Conservation (phyloP, 2,797 vertebrate genomes). For the Dromococcyx pavoninus region DNA sequence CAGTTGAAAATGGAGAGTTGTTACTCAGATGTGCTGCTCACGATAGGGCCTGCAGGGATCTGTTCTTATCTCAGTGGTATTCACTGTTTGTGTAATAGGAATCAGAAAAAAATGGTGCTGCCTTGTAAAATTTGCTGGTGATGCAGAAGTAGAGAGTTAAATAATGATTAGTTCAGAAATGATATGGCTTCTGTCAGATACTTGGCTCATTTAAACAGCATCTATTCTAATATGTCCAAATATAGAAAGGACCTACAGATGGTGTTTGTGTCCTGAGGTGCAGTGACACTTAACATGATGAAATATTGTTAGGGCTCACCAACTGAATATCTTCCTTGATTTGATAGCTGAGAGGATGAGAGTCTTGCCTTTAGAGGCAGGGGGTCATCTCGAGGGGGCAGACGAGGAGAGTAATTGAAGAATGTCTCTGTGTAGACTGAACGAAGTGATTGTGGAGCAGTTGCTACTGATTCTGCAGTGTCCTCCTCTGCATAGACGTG, state of each 20-base stretch:
- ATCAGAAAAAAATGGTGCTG: background rate
- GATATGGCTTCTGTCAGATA: background rate
- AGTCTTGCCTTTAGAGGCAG: background rate
- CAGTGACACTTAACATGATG: slow-evolving; percentile 30
- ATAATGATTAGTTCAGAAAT: slow-evolving; percentile 6
- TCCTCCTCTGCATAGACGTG: background rate
- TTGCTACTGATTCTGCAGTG: background rate
- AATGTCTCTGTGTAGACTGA: background rate
- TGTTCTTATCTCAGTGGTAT: background rate
- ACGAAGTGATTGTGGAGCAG: background rate
- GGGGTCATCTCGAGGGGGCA: background rate
- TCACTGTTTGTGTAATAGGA: background rate
- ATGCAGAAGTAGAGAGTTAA: slow-evolving; percentile 11
- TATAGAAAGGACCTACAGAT: slow-evolving; percentile 43
- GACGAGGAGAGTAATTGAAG: background rate
- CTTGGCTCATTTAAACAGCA: slow-evolving; percentile 27
- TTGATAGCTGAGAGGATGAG: slow-evolving; percentile 1
- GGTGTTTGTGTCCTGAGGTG: slow-evolving; percentile 62
- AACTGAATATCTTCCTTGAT: background rate
- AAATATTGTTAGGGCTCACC: background rate
- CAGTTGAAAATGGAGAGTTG: background rate
- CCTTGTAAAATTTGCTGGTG: slow-evolving; percentile 12
- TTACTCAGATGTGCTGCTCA: background rate
- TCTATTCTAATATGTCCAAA: slow-evolving; percentile 1
- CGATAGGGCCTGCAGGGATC: background rate